These are phyloP conservation scores for Pseudorectes ferrugineus DNA, from an alignment of 2,113 vertebrate genomes.

Conservation along the genomic window DNA sequence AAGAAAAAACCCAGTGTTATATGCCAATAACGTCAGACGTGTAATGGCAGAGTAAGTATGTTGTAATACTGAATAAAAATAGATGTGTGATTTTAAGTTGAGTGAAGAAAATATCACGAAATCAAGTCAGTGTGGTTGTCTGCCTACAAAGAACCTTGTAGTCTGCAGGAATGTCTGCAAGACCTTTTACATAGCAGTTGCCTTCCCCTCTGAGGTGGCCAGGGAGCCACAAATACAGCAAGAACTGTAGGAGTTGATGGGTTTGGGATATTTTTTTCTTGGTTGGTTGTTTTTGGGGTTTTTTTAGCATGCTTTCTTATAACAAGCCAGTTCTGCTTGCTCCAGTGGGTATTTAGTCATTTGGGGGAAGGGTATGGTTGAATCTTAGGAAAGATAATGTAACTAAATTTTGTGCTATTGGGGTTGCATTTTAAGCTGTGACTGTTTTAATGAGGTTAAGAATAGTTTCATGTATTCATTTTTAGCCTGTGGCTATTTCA, in stretches of 20 bases:
- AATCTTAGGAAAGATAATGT: not conserved
- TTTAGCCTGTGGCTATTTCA: not conserved
- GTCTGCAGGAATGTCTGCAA: not conserved
- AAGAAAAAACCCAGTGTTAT: conserved; percentile 86
- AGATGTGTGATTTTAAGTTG: not conserved
- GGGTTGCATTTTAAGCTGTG: not conserved
- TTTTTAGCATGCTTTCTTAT: not conserved
- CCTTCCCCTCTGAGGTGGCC: not conserved
- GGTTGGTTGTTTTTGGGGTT: not conserved
- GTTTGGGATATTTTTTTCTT: not conserved
- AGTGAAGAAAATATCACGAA: not conserved
- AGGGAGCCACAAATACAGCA: not conserved
- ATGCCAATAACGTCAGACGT: conserved; percentile 88
- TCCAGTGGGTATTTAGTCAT: not conserved
- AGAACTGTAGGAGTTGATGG: not conserved
- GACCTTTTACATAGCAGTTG: not conserved
- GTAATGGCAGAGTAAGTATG: conserved; percentile 92
- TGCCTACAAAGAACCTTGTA: not conserved
- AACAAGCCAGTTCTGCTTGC: not conserved
- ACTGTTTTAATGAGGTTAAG: not conserved
- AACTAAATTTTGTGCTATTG: not conserved
- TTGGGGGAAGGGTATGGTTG: not conserved
- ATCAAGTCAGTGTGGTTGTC: not conserved
- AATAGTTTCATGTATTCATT: not conserved
- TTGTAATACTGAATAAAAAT: not conserved